Evolutionary conservation across 2,888 invertebrate genomes (phyloP).

Genomic region (Dolomedes plantarius): DNA sequence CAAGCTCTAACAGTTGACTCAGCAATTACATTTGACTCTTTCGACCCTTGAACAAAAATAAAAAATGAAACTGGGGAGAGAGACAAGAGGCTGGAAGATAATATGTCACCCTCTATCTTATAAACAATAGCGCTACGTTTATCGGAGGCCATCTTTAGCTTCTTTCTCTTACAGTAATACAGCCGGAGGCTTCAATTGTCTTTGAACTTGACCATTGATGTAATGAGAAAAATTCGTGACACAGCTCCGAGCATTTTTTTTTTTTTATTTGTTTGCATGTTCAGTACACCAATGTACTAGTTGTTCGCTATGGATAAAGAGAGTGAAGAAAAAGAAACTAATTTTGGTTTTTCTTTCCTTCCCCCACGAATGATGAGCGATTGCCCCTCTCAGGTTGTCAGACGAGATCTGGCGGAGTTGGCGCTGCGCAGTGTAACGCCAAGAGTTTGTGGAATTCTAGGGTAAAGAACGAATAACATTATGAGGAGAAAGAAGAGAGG

Average conservation of each 20-base stretch:
- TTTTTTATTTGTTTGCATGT: background rate
- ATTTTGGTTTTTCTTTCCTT: background rate
- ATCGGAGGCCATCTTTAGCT: background rate
- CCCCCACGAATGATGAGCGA: background rate
- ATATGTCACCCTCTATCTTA: constrained; percentile 9
- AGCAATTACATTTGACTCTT: background rate
- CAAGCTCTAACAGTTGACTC: background rate
- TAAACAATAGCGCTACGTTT: background rate
- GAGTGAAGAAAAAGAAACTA: background rate
- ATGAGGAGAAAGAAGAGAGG: background rate
- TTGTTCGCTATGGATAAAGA: constrained; percentile 1
- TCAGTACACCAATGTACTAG: background rate
- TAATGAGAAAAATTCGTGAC: constrained; percentile 63
- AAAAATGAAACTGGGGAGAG: background rate
- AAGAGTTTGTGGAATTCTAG: background rate
- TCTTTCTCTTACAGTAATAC: background rate
- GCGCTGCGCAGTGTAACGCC: background rate
- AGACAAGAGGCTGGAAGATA: background rate
- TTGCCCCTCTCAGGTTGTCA: background rate
- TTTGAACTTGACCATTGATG: constrained; percentile 53
- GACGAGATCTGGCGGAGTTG: constrained; percentile 1
- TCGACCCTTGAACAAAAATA: background rate
- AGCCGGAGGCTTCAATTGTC: constrained; percentile 47
- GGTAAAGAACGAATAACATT: background rate
- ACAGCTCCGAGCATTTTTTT: background rate